These are phyloP conservation scores for Gryllus bimaculatus DNA, from an alignment of 1,140 invertebrate genomes.

Conservation along the genomic window DNA sequence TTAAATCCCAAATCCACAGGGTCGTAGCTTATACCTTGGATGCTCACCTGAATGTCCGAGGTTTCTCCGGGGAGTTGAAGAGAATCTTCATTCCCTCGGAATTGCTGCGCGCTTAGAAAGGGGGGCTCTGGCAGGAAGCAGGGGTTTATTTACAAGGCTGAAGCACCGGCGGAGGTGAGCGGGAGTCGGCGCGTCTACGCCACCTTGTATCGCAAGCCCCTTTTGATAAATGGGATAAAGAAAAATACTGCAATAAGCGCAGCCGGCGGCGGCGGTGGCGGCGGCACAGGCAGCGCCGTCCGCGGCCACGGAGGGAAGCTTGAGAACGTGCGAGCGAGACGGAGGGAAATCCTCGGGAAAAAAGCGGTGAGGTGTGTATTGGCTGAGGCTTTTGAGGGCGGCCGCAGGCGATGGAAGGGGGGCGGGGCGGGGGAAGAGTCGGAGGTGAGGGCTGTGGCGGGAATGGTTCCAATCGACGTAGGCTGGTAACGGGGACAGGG, in stretches of 20 bases:
- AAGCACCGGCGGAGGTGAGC: not conserved
- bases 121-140: not conserved
- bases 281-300: not conserved
- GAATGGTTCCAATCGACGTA: no score
- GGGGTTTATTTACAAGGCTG: not conserved
- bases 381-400: not conserved
- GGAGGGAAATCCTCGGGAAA: not conserved
- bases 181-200: not conserved
- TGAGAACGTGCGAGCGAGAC: not conserved
- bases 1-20: not conserved
- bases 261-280: not conserved
- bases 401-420: not conserved
- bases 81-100: not conserved
- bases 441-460: no score
- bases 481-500: no score
- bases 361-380: conserved; percentile 15
- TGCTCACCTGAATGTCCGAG: not conserved
- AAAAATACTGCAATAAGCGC: conserved; percentile 9
- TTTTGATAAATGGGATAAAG: conserved; percentile 6
- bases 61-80: not conserved
- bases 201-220: not conserved
- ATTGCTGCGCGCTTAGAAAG: not conserved
- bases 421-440: no score
- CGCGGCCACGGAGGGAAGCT: not conserved
- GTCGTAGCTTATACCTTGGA: not conserved